phyloP scores from a whole-genome alignment of 2,888 invertebrate species.

The Biston betularia region DNA sequence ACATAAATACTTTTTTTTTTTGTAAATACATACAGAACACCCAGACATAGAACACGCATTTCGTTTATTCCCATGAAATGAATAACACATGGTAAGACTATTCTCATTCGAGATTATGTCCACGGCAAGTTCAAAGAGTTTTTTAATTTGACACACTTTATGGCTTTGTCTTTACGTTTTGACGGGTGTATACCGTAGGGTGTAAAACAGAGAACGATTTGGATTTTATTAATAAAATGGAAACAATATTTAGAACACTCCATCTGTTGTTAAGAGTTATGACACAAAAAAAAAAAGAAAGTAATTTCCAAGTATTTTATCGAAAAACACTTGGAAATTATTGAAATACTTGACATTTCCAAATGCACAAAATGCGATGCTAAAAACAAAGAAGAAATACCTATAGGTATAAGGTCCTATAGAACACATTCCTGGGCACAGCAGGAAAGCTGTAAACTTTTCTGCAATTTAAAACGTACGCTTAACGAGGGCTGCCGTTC shows the following conservation, averaged over 20 bases:
- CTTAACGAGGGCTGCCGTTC: conserved; percentile 34
- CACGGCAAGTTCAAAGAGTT: conserved; percentile 79
- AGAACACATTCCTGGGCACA: conserved; percentile 15
- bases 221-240: conserved; percentile 47
- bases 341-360: no score
- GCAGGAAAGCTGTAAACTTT: conserved; percentile 27
- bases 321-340: no score
- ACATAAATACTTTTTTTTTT: no score
- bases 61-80: conserved; percentile 6
- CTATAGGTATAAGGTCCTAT: not conserved
- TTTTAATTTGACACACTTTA: conserved; percentile 84
- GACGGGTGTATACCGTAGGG: conserved; percentile 55
- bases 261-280: no score
- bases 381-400: no score
- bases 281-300: no score
- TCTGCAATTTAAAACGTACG: conserved; percentile 34
- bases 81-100: conserved; percentile 13
- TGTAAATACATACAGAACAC: no score
- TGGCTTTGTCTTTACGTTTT: conserved; percentile 67
- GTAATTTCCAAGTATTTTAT: no score
- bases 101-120: conserved; percentile 70
- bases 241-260: not conserved
- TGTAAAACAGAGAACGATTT: conserved; percentile 58
- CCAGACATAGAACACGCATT: no score
- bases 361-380: no score